Conservation (phyloP, 1,140 invertebrate genomes). For the Zelostemma sp. region DNA sequence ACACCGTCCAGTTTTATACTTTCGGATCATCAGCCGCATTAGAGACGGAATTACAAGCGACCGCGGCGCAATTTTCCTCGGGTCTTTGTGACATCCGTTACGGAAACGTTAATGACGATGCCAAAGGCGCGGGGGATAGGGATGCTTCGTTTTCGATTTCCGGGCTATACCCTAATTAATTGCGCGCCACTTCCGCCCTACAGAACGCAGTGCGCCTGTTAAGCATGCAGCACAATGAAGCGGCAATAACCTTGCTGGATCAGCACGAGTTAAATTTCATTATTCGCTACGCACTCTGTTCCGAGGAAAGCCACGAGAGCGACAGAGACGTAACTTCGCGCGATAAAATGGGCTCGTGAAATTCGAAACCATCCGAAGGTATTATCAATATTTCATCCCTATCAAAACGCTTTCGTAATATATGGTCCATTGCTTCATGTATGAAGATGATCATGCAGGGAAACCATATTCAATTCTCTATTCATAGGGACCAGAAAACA, state of each 20-base stretch:
- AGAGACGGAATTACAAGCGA: conserved; percentile 47
- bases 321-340: too few relatives aligned
- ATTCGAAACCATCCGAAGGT: too few relatives aligned
- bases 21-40: conserved; percentile 41
- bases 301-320: too few relatives aligned
- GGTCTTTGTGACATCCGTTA: conserved; percentile 48
- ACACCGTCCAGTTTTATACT: conserved; percentile 36
- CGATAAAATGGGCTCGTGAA: too few relatives aligned
- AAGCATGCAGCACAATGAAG: conserved; percentile 40
- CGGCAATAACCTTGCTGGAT: conserved; percentile 42
- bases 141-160: conserved; percentile 51
- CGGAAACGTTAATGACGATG: conserved; percentile 45
- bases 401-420: too few relatives aligned
- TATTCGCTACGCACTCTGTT: conserved; percentile 27
- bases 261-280: conserved; percentile 47
- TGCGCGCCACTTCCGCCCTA: conserved; percentile 44
- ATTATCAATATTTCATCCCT: too few relatives aligned
- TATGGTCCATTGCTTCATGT: too few relatives aligned
- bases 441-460: too few relatives aligned
- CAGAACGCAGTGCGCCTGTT: conserved; percentile 47
- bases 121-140: conserved; percentile 38
- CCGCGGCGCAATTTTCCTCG: conserved; percentile 43
- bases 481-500: too few relatives aligned
- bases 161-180: conserved; percentile 50
- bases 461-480: too few relatives aligned